Evolutionary conservation across 2,113 vertebrate species (phyloP).

Genomic region (Leucoraja erinaceus): DNA sequence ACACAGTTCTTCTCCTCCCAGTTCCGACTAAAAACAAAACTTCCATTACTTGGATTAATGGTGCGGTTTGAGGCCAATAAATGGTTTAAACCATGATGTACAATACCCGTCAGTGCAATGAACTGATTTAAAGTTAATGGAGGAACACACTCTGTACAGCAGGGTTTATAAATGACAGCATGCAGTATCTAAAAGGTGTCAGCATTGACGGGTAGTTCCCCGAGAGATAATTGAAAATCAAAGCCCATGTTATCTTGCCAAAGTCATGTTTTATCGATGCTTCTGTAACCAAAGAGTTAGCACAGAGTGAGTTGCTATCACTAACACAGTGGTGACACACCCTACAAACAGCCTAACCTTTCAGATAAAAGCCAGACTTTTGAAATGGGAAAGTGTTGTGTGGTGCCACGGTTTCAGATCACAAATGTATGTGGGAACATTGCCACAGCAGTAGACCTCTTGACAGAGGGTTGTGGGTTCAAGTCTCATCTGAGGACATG

Average conservation of each 20-base stretch:
- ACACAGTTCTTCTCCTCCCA: neutral
- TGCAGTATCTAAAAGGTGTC: constrained; percentile 1
- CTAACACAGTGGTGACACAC: neutral
- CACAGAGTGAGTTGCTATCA: neutral
- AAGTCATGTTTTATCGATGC: neutral
- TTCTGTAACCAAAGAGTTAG: neutral
- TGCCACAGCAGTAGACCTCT: neutral
- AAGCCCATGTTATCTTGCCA: neutral
- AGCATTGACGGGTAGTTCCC: constrained; percentile 19
- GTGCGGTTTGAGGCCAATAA: constrained; percentile 2
- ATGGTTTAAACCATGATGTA: neutral
- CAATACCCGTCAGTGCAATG: neutral
- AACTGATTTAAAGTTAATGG: constrained; percentile 28
- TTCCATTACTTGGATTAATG: neutral
- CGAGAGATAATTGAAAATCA: constrained; percentile 24
- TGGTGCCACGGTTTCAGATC: neutral
- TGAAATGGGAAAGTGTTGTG: neutral
- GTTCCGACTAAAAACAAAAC: neutral
- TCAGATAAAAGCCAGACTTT: neutral
- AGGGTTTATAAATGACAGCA: neutral
- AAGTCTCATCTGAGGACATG: neutral
- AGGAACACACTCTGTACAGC: neutral
- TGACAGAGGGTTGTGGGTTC: neutral
- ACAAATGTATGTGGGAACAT: neutral
- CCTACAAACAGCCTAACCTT: neutral